Conservation (phyloP, 2,888 invertebrate genomes). For the Vandiemenella viatica region DNA sequence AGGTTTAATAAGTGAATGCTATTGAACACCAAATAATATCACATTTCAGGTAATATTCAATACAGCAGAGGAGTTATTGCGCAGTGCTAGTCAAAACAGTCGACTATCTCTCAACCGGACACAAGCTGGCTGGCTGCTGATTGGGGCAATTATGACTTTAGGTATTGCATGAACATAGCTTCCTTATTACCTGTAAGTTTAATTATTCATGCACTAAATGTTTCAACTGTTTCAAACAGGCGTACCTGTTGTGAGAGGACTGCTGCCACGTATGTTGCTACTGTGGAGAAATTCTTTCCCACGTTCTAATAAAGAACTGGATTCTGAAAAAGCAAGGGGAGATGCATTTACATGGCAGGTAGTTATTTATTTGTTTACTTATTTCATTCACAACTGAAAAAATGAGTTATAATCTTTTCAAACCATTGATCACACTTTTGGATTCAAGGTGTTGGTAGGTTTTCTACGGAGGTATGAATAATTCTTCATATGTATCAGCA, state of each 20-base stretch:
- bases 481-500: too few relatives aligned
- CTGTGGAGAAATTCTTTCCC: constrained; percentile 98
- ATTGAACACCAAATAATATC: too few relatives aligned
- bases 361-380: too few relatives aligned
- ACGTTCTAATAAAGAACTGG: constrained; percentile 86
- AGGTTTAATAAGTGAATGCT: too few relatives aligned
- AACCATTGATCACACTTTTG: not conserved
- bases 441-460: not conserved
- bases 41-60: constrained; percentile 62
- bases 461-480: not conserved
- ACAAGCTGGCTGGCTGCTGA: constrained; percentile 93
- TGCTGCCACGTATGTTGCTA: constrained; percentile 83
- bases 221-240: too few relatives aligned
- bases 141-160: constrained; percentile 91
- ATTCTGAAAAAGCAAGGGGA: constrained; percentile 87
- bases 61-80: constrained; percentile 87
- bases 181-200: too few relatives aligned
- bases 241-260: constrained; percentile 78
- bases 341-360: constrained; percentile 99
- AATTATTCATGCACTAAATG: too few relatives aligned
- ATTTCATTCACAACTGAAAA: too few relatives aligned
- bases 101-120: constrained; percentile 86
- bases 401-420: not conserved
- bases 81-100: constrained; percentile 94
- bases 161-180: too few relatives aligned